These are phyloP conservation scores for Threskiornis aethiopicus DNA, from an alignment of 2,797 vertebrate genomes.

Conservation along the genomic window DNA sequence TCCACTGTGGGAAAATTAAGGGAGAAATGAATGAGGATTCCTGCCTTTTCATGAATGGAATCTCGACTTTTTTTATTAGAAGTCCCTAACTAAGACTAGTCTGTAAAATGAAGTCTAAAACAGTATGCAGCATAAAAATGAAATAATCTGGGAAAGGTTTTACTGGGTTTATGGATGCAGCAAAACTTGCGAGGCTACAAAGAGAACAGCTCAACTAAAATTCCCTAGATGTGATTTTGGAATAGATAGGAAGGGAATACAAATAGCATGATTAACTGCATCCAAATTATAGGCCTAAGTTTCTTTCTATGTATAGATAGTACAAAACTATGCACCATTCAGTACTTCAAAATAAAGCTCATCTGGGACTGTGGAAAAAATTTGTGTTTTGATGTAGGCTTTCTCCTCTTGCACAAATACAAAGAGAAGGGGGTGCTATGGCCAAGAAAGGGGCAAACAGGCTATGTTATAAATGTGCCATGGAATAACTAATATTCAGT, in stretches of 20 bases:
- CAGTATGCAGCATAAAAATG: not conserved
- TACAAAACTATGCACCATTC: not conserved
- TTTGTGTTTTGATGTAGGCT: not conserved
- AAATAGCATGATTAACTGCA: not conserved
- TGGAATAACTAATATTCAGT: not conserved
- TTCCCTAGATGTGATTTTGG: not conserved
- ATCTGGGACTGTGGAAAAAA: not conserved
- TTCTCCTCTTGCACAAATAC: not conserved
- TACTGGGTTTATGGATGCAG: not conserved
- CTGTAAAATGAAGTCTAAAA: not conserved
- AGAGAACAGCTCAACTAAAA: not conserved
- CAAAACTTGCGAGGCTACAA: not conserved
- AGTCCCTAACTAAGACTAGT: not conserved
- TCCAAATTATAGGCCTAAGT: not conserved
- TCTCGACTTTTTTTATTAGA: not conserved
- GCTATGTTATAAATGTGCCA: not conserved
- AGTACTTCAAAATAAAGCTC: not conserved
- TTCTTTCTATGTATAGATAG: not conserved
- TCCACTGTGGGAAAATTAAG: conserved; percentile 56
- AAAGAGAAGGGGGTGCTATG: not conserved
- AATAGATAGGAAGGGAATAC: not conserved
- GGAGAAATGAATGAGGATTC: not conserved
- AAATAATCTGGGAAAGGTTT: not conserved
- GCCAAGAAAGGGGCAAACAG: not conserved
- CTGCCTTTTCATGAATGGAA: not conserved